Base-by-base conservation (phyloP, 2,113 vertebrate species). In the Smithornis capensis region DNA sequence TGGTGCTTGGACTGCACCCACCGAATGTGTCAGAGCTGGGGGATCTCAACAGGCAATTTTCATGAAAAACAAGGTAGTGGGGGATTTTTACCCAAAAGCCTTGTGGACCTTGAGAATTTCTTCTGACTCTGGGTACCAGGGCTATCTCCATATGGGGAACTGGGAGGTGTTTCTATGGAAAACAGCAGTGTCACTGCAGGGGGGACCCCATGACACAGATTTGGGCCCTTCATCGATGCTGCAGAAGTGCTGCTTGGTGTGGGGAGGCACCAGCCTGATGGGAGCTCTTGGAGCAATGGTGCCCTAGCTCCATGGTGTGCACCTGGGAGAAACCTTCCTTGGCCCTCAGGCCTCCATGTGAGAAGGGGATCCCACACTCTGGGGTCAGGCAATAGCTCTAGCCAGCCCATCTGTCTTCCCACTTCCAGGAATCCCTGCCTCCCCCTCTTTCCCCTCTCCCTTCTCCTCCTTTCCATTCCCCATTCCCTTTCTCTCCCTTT, bases 401-500 rank as follows among this genome's bases (percentile, higher is more conserved):
- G 78, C 73, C 60, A 69, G 35, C 37, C 62, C 53, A 57, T 12
- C 29, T 17, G 3, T 18, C 35, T 56, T 71, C 59, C 37, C 75
- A 28, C 29, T 60, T 56, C 67, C 40, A 53, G 78, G 52, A 93
- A 12, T 44, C 33, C 27, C 52, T 40, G 28, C 33, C 76, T 67
- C 63, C 74, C 69, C 29, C 35, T 55, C 33, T 65, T 45, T 83
- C 21, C 12, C 31, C 29, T 84, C 45, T 91, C 59, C 70, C 40
- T 65, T 79, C 8, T 6, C 68, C 64, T 73, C 77, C n/a, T 81
- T 76, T 56, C 77, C 38, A 52, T 74, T 95, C 68, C 64, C 90
- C 4, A 0, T 77, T 83, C 69, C 38, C 53, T 92, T 87, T 83
- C 87, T 90, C 73, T 88, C 91, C 68, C 81, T 78, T 91, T 91